A percentile compares a stretch with the other conserved stretches of the same genome.
Conservation (phyloP, 2,888 invertebrate genomes). For the Nemoura dubitans region DNA sequence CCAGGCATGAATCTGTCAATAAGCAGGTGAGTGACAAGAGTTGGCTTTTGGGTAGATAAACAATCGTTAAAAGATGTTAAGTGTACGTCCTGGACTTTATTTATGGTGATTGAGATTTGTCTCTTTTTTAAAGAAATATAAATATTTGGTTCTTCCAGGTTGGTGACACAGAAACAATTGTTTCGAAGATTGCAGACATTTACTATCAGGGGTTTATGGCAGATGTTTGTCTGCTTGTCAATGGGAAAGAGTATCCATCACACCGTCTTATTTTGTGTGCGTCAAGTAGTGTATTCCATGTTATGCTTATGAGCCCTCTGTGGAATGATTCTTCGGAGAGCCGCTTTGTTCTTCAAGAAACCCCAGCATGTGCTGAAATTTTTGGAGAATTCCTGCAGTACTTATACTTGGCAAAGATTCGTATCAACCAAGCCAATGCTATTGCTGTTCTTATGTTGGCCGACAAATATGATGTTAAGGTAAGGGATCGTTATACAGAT, state of each 20-base stretch:
- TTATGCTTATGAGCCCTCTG: slow-evolving; percentile 94
- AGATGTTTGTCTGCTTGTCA: slow-evolving; percentile 86
- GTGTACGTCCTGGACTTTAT: no score
- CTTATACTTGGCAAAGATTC: slow-evolving; percentile 90
- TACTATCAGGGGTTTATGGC: slow-evolving; percentile 90
- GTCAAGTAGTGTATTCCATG: slow-evolving; percentile 94
- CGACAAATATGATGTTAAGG: slow-evolving; percentile 94
- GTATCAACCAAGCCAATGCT: slow-evolving; percentile 83
- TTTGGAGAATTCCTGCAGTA: slow-evolving; percentile 90
- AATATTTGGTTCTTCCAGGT: slow-evolving; percentile 66
- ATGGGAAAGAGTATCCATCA: slow-evolving; percentile 82
- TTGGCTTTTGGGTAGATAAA: no score
- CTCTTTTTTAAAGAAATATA: not conserved
- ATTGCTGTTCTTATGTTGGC: slow-evolving; percentile 89
- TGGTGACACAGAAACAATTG: slow-evolving; percentile 83
- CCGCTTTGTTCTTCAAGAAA: slow-evolving; percentile 84
- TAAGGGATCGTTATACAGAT: slow-evolving; percentile 56
- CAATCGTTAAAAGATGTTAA: no score
- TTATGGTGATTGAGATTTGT: not conserved
- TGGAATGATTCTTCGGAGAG: slow-evolving; percentile 92
- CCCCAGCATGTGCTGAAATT: slow-evolving; percentile 82
- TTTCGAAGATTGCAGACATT: slow-evolving; percentile 82
- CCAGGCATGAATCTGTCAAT: not conserved
- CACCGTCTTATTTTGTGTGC: slow-evolving; percentile 92
- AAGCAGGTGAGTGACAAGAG: not conserved